These are phyloP conservation scores for Delphinus delphis DNA, from an alignment of 2,113 vertebrate genomes.

Conservation along the genomic window DNA sequence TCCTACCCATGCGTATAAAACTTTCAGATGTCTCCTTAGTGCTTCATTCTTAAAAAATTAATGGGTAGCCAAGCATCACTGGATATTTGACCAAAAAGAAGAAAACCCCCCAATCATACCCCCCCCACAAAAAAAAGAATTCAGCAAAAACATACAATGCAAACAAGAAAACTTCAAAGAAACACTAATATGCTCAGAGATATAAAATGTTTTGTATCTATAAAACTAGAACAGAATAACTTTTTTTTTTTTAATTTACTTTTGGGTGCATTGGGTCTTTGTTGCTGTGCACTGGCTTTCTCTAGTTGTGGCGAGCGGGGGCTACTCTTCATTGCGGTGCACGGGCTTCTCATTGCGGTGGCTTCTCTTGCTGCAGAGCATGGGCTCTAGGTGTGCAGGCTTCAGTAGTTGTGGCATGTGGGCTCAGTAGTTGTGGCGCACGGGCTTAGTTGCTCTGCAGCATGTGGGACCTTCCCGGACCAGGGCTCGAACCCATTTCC, in stretches of 20 bases:
- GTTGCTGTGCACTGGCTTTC: no score
- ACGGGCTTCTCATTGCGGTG: no score
- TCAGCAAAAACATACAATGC: neutral
- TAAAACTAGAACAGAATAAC: neutral
- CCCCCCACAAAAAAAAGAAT: neutral
- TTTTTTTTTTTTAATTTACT: neutral
- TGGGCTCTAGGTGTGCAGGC: no score
- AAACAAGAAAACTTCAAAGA: neutral
- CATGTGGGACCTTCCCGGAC: no score
- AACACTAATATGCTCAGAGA: neutral
- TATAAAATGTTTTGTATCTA: neutral
- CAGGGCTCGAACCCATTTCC: no score
- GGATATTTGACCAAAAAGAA: neutral
- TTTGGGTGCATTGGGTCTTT: no score
- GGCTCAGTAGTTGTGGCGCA: no score
- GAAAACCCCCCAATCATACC: neutral
- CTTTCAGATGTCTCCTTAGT: neutral
- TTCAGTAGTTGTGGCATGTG: no score
- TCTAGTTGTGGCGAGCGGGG: no score
- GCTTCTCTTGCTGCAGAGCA: no score
- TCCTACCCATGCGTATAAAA: fast-evolving
- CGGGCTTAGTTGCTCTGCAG: no score
- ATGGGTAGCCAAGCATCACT: neutral
- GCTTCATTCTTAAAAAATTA: neutral
- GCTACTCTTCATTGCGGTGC: no score